phyloP scores from a whole-genome alignment of 2,113 vertebrate genomes.

The Neodon shergylaensis region DNA sequence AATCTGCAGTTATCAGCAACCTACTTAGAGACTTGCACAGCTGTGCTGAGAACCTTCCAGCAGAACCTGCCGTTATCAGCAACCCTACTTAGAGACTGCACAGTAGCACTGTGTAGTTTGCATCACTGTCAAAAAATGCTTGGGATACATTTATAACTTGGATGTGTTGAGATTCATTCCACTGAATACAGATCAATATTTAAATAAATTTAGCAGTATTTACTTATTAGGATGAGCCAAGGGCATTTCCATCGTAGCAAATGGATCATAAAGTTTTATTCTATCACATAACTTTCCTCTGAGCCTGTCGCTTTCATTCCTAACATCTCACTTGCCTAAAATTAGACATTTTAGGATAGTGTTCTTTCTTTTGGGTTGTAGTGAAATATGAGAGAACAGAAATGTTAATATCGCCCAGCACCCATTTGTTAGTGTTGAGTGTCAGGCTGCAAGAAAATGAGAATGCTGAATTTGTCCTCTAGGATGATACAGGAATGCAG shows the following conservation, averaged over 20 bases:
- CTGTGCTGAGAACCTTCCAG: neutral
- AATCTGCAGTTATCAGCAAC: slow-evolving; percentile 58
- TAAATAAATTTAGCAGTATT: slow-evolving; percentile 72
- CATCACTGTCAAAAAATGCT: slow-evolving; percentile 51
- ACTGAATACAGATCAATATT: slow-evolving; percentile 79
- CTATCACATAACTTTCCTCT: slow-evolving; percentile 60
- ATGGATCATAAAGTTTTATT: slow-evolving; percentile 79
- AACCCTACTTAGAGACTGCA: slow-evolving; percentile 47
- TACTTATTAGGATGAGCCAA: slow-evolving; percentile 72
- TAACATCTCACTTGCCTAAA: slow-evolving; percentile 74
- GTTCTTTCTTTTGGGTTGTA: slow-evolving; percentile 40
- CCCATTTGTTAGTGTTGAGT: slow-evolving; percentile 54
- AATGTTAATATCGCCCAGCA: slow-evolving; percentile 59
- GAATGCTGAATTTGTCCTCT: slow-evolving; percentile 57
- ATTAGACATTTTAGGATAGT: slow-evolving; percentile 61
- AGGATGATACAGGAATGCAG: neutral
- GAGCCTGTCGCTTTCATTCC: slow-evolving; percentile 67
- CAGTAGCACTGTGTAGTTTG: slow-evolving; percentile 9
- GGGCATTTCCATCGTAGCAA: slow-evolving; percentile 65
- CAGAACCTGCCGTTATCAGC: slow-evolving; percentile 49
- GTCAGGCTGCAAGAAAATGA: slow-evolving; percentile 60
- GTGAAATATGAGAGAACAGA: slow-evolving; percentile 55
- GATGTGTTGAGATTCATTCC: slow-evolving; percentile 68
- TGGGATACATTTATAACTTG: slow-evolving; percentile 54
- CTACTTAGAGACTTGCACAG: slow-evolving; percentile 47